phyloP scores from a whole-genome alignment of 2,113 vertebrate species.

The Synodontis membranacea region DNA sequence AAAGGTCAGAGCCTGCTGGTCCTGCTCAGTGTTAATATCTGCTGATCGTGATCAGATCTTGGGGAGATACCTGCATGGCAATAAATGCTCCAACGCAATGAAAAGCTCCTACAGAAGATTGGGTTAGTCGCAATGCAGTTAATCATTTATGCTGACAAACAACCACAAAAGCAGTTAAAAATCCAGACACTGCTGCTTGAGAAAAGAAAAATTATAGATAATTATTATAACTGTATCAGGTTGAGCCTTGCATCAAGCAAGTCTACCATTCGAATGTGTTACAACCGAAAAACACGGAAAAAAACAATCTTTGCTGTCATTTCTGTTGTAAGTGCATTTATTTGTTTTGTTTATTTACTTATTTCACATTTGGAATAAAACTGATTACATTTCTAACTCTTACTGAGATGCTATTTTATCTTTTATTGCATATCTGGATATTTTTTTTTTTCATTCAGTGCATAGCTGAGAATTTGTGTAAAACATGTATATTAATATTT shows the following conservation, averaged over 20 bases:
- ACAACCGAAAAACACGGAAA: not conserved
- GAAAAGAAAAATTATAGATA: not conserved
- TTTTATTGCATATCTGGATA: not conserved
- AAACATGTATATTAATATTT: not conserved
- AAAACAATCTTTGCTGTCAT: not conserved
- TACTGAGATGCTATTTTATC: not conserved
- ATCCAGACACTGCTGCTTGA: not conserved
- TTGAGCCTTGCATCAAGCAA: not conserved
- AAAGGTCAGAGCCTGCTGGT: slow-evolving; percentile 22
- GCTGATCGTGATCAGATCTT: slow-evolving; percentile 1
- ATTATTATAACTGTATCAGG: not conserved
- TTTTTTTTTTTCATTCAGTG: not conserved
- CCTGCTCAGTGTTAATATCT: not conserved
- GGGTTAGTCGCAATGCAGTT: not conserved
- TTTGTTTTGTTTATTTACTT: not conserved
- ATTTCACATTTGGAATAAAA: not conserved
- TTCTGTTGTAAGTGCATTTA: not conserved
- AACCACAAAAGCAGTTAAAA: not conserved
- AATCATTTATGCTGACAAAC: not conserved
- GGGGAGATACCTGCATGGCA: not conserved
- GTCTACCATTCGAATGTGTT: not conserved
- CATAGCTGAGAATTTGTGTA: not conserved
- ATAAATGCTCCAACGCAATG: not conserved
- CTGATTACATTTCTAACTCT: not conserved
- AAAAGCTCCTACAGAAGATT: not conserved